Conservation (phyloP, 2,113 vertebrate genomes). For the Camelus dromedarius region DNA sequence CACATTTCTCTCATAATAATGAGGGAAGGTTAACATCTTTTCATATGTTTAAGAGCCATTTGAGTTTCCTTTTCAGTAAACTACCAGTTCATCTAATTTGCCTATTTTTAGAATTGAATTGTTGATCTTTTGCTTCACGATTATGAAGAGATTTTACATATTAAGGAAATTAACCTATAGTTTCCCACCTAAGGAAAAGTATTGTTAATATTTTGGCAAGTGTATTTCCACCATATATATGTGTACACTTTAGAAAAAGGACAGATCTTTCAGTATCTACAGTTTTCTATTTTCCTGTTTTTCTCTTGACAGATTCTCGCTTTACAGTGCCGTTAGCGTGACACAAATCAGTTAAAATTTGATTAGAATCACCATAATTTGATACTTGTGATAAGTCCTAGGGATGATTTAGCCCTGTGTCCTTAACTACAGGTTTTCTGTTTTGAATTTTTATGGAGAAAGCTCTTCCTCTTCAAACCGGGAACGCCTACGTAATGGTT, state of each 20-base stretch:
- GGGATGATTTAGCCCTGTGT: slow-evolving; percentile 17
- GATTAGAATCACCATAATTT: neutral
- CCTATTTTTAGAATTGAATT: neutral
- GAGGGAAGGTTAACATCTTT: neutral
- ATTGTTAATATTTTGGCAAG: neutral
- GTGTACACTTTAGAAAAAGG: neutral
- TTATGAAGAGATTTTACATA: neutral
- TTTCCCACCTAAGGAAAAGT: neutral
- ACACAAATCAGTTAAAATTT: slow-evolving; percentile 25
- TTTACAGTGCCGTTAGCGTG: neutral
- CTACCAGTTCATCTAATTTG: neutral
- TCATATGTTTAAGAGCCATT: neutral
- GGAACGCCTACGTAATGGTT: neutral
- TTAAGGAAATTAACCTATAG: neutral
- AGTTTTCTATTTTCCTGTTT: neutral
- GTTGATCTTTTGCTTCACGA: neutral
- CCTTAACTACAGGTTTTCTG: neutral
- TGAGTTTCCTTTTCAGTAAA: neutral
- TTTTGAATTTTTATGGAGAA: slow-evolving; percentile 37
- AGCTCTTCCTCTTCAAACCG: neutral
- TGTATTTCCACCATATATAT: slow-evolving; percentile 35
- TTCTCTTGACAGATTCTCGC: neutral
- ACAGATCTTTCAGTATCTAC: neutral
- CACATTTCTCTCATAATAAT: slow-evolving; percentile 16
- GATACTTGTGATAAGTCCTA: neutral